Base-by-base conservation (phyloP, 2,888 invertebrate species). In the Trissolcus japonicus region DNA sequence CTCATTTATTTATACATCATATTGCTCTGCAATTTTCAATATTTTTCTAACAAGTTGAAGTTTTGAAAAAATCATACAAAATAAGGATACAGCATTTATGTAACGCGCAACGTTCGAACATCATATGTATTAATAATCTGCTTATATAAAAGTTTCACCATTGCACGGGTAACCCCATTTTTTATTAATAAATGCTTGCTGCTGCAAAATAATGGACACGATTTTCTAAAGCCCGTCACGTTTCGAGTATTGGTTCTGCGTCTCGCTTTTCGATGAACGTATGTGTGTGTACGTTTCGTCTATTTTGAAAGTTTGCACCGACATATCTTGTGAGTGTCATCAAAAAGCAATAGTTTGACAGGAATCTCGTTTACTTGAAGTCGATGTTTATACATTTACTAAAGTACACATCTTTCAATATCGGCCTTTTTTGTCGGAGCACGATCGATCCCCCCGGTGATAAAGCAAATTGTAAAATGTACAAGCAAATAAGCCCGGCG, bases 341-440 rank as follows among this genome's bases (percentile, higher is more conserved):
- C 69, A 75, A 76, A 72, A 79, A 75, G 65, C 79, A 76, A 76
- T 79, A 60, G 73, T 73, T 68, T 53, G 71, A 62, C 54, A 67
- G 62, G 14, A 63, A 51, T 54, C 63, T 59, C 63, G 59, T 59
- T 57, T 43, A 19, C 40, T 57, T 40, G 53, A 46, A 46, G 46
- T 16, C 11, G 35, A 46, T 16, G 46, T 46, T 46, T n/a, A 46
- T 14, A 46, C n/a, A 16, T 16, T 46, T n/a, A 16, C 14, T 46
- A 46, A 6, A 46, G 25, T 16, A n/a, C 46, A 6, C n/a, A 46
- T 14, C 14, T 46, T 46, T 46, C 46, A 16, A 46, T 16, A 46
- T 0, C 2, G 46, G 1, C 0, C 6, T 46, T 68, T 62, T 68
- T 50, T 19, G 35, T 57, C 63, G 53, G 53, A 17, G 14, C 57